Percentiles rank a stretch among this genome's conserved stretches.
phyloP scores from a whole-genome alignment of 2,888 invertebrate genomes.

The Diaperis boleti region DNA sequence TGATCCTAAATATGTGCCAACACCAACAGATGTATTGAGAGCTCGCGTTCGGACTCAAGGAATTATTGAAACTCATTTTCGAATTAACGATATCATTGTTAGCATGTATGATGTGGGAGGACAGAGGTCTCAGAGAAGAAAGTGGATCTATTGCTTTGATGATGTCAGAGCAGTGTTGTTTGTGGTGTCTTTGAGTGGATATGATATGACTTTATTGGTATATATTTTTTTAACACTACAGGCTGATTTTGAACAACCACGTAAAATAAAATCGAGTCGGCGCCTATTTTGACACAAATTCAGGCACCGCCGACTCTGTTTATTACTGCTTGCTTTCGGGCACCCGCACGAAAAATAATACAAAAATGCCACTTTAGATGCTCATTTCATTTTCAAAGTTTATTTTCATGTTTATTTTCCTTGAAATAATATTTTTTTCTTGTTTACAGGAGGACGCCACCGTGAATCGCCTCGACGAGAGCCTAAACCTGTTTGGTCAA shows the following conservation, averaged over 20 bases:
- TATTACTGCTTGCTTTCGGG: too few species aligned
- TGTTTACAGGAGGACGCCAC: constrained; percentile 70
- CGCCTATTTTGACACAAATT: too few species aligned
- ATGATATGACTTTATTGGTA: constrained; percentile 74
- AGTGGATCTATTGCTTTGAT: constrained; percentile 79
- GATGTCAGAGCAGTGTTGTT: constrained; percentile 74
- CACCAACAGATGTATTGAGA: constrained; percentile 74
- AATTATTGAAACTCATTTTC: constrained; percentile 76
- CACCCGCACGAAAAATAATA: too few species aligned
- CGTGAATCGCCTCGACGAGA: constrained; percentile 75
- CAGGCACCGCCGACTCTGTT: too few species aligned
- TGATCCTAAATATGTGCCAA: constrained; percentile 73
- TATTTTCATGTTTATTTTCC: not conserved
- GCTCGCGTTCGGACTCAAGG: constrained; percentile 76
- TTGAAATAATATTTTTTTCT: constrained; percentile 1
- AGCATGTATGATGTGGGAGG: constrained; percentile 78
- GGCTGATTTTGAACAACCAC: not conserved
- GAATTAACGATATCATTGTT: constrained; percentile 70
- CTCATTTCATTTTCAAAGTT: too few species aligned
- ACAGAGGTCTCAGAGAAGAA: constrained; percentile 74
- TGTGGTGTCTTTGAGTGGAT: constrained; percentile 75
- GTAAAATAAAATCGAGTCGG: too few species aligned
- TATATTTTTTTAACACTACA: constrained; percentile 1
- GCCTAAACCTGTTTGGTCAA: constrained; percentile 73
- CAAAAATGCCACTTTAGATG: too few species aligned